phyloP scores from a whole-genome alignment of 2,797 vertebrate genomes.

The Spondyliosoma cantharus region DNA sequence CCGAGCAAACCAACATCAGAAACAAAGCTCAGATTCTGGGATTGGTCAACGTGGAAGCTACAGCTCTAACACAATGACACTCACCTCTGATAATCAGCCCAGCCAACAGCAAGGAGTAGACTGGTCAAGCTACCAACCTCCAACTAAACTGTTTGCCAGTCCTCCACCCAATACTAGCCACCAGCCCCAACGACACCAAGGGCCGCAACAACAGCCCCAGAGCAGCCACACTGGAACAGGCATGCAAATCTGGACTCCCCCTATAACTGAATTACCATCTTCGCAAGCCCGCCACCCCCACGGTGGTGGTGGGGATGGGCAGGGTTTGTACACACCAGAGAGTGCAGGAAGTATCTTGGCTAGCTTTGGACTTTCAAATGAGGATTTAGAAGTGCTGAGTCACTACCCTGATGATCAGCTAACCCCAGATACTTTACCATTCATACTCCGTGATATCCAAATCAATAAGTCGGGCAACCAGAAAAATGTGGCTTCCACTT shows the following conservation, averaged over 20 bases:
- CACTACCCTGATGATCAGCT: constrained; percentile 94
- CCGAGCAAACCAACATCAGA: constrained; percentile 63
- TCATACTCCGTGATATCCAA: constrained; percentile 91
- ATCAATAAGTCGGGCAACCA: constrained; percentile 86
- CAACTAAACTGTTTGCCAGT: constrained; percentile 73
- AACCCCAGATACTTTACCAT: constrained; percentile 92
- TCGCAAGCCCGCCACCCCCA: constrained; percentile 46
- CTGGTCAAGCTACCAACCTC: constrained; percentile 77
- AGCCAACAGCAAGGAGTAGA: constrained; percentile 69
- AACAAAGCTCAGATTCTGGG: constrained; percentile 78
- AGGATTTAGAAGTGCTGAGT: constrained; percentile 93
- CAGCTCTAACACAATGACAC: constrained; percentile 66
- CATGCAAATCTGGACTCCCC: constrained; percentile 63
- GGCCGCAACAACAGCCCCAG: constrained; percentile 56
- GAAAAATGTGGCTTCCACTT: constrained; percentile 43
- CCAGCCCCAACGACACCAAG: constrained; percentile 59
- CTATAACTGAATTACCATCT: constrained; percentile 37
- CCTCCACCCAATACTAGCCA: constrained; percentile 41
- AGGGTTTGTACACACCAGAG: constrained; percentile 89
- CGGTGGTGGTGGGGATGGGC: constrained; percentile 63
- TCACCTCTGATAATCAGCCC: constrained; percentile 63
- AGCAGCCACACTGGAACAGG: constrained; percentile 54
- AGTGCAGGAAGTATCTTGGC: constrained; percentile 93
- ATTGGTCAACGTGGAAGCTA: constrained; percentile 79
- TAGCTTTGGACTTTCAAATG: constrained; percentile 93